These are phyloP conservation scores for Poecilia wingei DNA, from an alignment of 2,797 vertebrate species.

Conservation along the genomic window DNA sequence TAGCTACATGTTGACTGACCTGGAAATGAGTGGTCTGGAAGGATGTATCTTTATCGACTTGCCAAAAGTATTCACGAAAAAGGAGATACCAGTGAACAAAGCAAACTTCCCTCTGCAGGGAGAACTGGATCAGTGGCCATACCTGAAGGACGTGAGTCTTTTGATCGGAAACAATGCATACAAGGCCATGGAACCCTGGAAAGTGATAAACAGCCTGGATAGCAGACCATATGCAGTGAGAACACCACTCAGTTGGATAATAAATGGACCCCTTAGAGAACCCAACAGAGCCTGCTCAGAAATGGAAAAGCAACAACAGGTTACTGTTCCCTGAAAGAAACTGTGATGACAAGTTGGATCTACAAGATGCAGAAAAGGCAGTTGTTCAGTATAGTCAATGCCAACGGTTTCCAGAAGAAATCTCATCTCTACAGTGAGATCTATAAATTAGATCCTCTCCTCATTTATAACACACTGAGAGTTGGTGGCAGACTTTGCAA, in stretches of 20 bases:
- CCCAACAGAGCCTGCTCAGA: background rate
- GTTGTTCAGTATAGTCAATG: no score
- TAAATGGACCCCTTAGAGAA: slow-evolving; percentile 1
- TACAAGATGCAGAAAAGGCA: no score
- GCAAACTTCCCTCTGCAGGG: background rate
- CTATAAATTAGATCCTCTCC: no score
- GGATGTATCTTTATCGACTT: background rate
- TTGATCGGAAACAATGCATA: background rate
- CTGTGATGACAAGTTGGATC: no score
- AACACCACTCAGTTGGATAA: background rate
- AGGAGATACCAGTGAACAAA: slow-evolving; percentile 4
- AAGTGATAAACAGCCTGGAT: background rate
- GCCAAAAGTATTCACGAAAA: background rate
- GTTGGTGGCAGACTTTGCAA: no score
- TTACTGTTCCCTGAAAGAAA: background rate
- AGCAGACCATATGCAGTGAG: background rate
- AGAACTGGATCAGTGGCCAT: background rate
- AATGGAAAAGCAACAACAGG: background rate
- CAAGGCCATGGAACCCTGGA: background rate
- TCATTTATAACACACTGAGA: no score
- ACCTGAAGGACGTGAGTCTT: background rate
- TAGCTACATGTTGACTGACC: background rate
- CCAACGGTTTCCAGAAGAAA: no score
- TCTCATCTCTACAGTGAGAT: no score
- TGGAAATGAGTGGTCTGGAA: background rate